A percentile compares a stretch with the other conserved stretches of the same genome.
Conservation (phyloP, 2,888 invertebrate genomes). For the Melinopterus prodromus region DNA sequence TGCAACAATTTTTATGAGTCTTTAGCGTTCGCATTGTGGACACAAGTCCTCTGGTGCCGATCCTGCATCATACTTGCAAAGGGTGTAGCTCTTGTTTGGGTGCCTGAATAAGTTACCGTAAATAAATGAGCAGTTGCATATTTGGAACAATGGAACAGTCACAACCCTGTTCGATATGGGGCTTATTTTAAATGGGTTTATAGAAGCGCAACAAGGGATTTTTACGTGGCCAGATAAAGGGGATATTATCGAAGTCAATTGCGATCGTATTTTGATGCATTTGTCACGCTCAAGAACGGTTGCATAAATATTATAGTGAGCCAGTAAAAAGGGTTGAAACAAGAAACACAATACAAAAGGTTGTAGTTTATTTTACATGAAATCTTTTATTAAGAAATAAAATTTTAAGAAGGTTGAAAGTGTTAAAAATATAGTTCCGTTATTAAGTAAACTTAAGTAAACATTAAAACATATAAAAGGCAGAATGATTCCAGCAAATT, state of each 20-base stretch:
- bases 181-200: neutral
- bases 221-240: neutral
- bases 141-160: neutral
- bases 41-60: neutral
- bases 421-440: too few species aligned
- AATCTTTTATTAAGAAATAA: too few species aligned
- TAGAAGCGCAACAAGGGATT: neutral
- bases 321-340: too few species aligned
- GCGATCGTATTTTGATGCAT: neutral
- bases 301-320: too few species aligned
- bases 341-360: too few species aligned
- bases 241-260: neutral
- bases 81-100: neutral
- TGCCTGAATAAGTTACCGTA: neutral
- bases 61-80: neutral
- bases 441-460: too few species aligned
- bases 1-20: too few species aligned
- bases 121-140: neutral
- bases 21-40: too few species aligned
- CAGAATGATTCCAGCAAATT: too few species aligned
- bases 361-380: too few species aligned
- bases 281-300: neutral
- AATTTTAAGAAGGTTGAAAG: too few species aligned
- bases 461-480: too few species aligned
- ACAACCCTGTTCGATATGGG: neutral